Evolutionary conservation across 2,888 invertebrate species (phyloP), one percentile per base, ranked within the genome.

Genomic region (Amblyjoppa proteus): DNA sequence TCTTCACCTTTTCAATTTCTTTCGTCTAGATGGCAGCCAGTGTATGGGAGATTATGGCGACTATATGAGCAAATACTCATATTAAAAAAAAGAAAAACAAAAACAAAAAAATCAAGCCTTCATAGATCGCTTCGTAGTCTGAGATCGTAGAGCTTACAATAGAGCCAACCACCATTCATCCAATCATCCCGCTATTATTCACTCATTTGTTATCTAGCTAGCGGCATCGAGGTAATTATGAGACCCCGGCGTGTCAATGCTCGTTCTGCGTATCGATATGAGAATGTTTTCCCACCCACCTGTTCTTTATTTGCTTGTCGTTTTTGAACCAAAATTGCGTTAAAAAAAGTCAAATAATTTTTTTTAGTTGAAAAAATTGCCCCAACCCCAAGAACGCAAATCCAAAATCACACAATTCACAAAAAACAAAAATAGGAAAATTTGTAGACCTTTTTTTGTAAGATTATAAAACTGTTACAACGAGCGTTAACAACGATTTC

Each of bases 11-110:
- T 58, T 64, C 69, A 61, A 41, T 81, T 75, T 87, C 71, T 83
- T 75, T 90, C 91, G 88, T 92, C 86, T 88, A 94, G 94, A 94
- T 94, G 94, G 94, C 88, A 94, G 93, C 93, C 93, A 94, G 90
- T 94, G 93, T 92, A 94, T 93, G 93, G 92, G 93, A 89, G 92
- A 93, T 90, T 91, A 91, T 91, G 93, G 92, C 90, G 91, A 92
- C 90, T 91, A 92, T 91, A 88, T 90, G 89, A 92, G 89, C 88
- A 93, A 92, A 92, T 92, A 93, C 92, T 93, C 93, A 91, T 93
- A 85, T 28, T 49, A 7, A 34, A 34, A 76, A 76, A 69, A 70
- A 31, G 45, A 74, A 81, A 45, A 74, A 49, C 64, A 56, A 75
- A 66, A 68, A 75, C 38, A 66, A 66, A 56, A 9, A 66, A 66